These are phyloP conservation scores for Schizaphis graminum DNA, from an alignment of 2,888 invertebrate genomes.

Conservation along the genomic window DNA sequence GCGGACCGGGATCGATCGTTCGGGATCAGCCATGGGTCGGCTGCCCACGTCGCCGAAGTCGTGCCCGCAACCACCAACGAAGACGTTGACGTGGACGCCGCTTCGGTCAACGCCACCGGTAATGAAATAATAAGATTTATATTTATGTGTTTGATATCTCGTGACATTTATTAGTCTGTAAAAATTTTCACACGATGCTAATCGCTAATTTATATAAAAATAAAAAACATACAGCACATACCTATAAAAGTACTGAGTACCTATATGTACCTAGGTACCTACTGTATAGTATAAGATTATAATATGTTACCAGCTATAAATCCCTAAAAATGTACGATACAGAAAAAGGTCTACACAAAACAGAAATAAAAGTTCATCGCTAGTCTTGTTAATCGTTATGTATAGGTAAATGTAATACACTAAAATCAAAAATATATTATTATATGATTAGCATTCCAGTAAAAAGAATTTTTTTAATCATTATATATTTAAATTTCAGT, in stretches of 20 bases:
- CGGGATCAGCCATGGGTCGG: not conserved
- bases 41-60: not conserved
- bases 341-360: not conserved
- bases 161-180: not conserved
- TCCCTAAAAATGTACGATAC: not conserved
- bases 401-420: not conserved
- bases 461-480: not conserved
- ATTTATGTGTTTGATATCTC: not conserved
- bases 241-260: not conserved
- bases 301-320: not conserved
- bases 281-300: not conserved
- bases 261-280: no score
- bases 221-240: not conserved
- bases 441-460: not conserved
- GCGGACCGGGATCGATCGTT: slow-evolving; percentile 23
- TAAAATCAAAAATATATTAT: not conserved
- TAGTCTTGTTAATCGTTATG: not conserved
- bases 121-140: not conserved
- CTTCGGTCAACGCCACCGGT: slow-evolving; percentile 25
- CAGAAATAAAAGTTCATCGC: not conserved
- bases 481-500: not conserved
- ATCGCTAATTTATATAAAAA: not conserved
- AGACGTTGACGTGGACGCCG: not conserved
- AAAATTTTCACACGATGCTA: not conserved
- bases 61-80: not conserved